These are phyloP conservation scores for Shargacucullia verbasci DNA, from an alignment of 2,888 invertebrate species.

Conservation along the genomic window DNA sequence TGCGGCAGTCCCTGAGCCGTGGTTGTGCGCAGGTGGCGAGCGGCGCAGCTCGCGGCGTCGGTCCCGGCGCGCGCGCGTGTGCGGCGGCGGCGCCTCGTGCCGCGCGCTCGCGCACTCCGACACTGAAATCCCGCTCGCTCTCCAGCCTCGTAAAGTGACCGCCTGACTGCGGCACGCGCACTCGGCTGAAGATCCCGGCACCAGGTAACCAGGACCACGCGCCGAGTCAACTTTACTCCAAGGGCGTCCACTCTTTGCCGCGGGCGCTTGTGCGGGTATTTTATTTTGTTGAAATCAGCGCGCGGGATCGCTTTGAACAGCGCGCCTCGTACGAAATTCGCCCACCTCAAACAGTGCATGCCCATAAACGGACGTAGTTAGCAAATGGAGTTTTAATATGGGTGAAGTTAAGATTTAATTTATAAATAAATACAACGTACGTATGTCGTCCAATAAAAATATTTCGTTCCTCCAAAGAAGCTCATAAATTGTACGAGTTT, in stretches of 20 bases:
- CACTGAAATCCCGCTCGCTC: slow-evolving; percentile 88
- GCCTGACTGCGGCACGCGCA: slow-evolving; percentile 72
- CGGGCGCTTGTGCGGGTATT: too few relatives aligned
- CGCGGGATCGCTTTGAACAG: too few relatives aligned
- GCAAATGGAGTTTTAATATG: too few relatives aligned
- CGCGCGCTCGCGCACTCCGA: slow-evolving; percentile 84
- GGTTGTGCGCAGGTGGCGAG: slow-evolving; percentile 75
- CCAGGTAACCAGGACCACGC: not conserved
- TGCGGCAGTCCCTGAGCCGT: too few relatives aligned
- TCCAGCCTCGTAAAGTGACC: slow-evolving; percentile 89
- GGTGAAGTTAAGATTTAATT: too few relatives aligned
- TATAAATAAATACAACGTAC: too few relatives aligned
- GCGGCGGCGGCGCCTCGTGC: slow-evolving; percentile 80
- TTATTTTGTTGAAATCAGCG: too few relatives aligned
- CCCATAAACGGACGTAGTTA: too few relatives aligned
- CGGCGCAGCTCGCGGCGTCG: slow-evolving; percentile 84
- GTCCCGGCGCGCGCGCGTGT: slow-evolving; percentile 85
- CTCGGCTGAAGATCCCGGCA: slow-evolving; percentile 33
- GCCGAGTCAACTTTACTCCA: not conserved
- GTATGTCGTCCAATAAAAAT: too few relatives aligned
- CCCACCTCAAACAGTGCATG: too few relatives aligned
- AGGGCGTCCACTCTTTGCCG: not conserved
- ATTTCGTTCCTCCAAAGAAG: not conserved
- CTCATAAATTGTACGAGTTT: not conserved
- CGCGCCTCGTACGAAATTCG: too few relatives aligned